Evolutionary conservation across 2,888 invertebrate genomes (phyloP).

Genomic region (Mythimna pallens): DNA sequence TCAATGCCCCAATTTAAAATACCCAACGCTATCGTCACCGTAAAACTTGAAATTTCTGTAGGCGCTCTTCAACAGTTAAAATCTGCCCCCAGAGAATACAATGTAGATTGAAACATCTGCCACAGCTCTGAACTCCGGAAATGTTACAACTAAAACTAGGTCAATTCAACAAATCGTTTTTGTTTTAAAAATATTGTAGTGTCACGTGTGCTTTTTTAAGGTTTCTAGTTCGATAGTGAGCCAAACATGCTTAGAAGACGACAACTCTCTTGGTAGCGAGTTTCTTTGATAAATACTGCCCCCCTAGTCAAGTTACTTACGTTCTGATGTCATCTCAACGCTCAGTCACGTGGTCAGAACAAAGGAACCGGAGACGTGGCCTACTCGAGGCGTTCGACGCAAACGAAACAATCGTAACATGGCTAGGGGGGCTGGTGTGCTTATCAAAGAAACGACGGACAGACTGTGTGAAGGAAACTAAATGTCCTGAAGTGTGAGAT

Average conservation of each 20-base stretch:
- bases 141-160: conserved; percentile 14
- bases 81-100: background rate
- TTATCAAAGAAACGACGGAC: background rate
- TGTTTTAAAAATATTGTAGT: background rate
- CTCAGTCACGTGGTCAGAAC: no score
- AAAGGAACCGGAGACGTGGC: no score
- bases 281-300: no score
- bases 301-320: no score
- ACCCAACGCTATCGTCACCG: background rate
- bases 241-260: background rate
- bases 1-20: background rate
- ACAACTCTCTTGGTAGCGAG: background rate
- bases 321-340: no score
- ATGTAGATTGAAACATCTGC: conserved; percentile 8
- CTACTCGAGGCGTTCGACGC: no score
- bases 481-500: background rate
- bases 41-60: background rate
- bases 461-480: background rate
- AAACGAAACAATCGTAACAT: no score
- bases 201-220: conserved; percentile 6
- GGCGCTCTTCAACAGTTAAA: conserved; percentile 1
- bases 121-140: conserved; percentile 5
- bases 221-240: conserved; percentile 13
- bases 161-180: conserved; percentile 6
- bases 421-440: no score